phyloP scores from a whole-genome alignment of 1,140 invertebrate species.

The Caerostris extrusa region DNA sequence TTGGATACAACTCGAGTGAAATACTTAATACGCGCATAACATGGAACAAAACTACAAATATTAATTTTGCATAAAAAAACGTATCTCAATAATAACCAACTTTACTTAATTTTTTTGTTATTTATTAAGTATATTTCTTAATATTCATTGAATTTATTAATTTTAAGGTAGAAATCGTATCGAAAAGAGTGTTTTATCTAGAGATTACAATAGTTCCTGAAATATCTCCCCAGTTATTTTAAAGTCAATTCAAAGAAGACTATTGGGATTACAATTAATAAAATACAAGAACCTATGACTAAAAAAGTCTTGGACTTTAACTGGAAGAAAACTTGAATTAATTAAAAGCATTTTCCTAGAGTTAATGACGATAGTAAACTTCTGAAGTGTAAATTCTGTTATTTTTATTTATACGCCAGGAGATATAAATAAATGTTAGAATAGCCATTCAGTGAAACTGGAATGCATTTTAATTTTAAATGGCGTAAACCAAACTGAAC shows the following conservation, averaged over 20 bases:
- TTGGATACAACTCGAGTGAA: no score
- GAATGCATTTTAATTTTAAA: slow-evolving; percentile 57
- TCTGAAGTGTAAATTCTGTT: slow-evolving; percentile 19
- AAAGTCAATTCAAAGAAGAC: no score
- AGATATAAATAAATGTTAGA: slow-evolving; percentile 55
- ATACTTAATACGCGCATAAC: no score
- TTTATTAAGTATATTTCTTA: no score
- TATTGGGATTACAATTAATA: neutral
- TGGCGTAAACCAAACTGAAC: slow-evolving; percentile 27
- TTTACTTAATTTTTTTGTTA: no score
- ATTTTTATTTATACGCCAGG: slow-evolving; percentile 24
- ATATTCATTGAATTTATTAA: no score
- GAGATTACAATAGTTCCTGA: neutral
- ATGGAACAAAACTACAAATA: no score
- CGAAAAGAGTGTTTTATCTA: no score
- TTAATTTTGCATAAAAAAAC: no score
- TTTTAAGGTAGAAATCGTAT: no score
- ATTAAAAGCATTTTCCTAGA: neutral
- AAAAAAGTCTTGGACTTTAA: neutral
- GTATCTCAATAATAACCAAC: no score
- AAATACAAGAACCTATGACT: neutral
- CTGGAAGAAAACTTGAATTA: neutral
- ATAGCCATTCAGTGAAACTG: slow-evolving; percentile 31
- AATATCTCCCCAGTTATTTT: neutral
- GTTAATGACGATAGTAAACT: neutral